A percentile compares a stretch with the other conserved stretches of the same genome.
Conservation (phyloP, 53 echinoderm and acorn worm species). For the Mesocentrotus franciscanus region DNA sequence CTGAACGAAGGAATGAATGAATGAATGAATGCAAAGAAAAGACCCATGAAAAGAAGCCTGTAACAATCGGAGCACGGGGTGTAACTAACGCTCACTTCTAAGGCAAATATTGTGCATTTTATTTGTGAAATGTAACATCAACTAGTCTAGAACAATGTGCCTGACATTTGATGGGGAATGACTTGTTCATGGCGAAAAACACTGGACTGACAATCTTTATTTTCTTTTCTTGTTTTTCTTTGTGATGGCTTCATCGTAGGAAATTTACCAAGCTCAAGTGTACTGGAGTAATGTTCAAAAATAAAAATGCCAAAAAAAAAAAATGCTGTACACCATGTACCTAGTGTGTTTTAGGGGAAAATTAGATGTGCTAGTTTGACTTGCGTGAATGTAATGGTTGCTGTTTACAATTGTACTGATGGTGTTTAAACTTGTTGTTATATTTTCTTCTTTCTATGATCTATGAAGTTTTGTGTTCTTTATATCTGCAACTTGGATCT, state of each 20-base stretch:
- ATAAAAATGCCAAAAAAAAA: neutral
- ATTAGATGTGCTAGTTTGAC: conserved; percentile 61
- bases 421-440: conserved; percentile 60
- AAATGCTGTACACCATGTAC: conserved; percentile 60
- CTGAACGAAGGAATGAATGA: neutral
- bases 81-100: neutral
- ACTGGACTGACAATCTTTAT: neutral
- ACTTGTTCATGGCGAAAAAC: neutral
- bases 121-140: neutral
- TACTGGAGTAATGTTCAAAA: conserved; percentile 18
- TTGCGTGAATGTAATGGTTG: conserved; percentile 57
- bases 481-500: conserved; percentile 33
- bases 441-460: conserved; percentile 46
- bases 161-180: neutral
- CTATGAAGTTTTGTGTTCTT: conserved; percentile 27
- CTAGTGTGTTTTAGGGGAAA: conserved; percentile 58
- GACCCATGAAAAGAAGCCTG: neutral
- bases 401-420: conserved; percentile 62
- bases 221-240: conserved; percentile 7
- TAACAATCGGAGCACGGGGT: neutral
- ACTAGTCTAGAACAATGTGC: neutral
- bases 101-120: neutral
- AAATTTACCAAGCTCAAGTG: conserved; percentile 13
- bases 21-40: neutral
- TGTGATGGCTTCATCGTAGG: neutral